These are phyloP conservation scores for Lycodopsis pacificus DNA, from an alignment of 2,797 vertebrate genomes.

Conservation along the genomic window DNA sequence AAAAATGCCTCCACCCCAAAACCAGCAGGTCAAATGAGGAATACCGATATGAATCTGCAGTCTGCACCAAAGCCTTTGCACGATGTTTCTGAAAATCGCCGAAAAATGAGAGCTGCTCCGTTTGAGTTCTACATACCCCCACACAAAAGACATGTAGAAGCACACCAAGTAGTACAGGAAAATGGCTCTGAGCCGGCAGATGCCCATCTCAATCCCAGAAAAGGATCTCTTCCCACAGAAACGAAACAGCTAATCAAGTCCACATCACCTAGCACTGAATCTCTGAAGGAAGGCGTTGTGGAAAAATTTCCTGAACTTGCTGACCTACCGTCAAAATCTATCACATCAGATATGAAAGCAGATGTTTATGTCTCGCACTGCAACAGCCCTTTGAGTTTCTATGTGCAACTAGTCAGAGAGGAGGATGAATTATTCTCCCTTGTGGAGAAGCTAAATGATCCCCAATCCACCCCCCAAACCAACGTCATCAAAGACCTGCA, in stretches of 20 bases:
- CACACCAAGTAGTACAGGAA: not conserved
- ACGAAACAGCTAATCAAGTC: not conserved
- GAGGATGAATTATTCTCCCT: constrained; percentile 84
- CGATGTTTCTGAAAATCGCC: constrained; percentile 24
- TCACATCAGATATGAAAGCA: constrained; percentile 81
- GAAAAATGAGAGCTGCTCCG: constrained; percentile 38
- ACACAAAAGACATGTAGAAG: constrained; percentile 51
- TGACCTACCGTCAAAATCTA: constrained; percentile 80
- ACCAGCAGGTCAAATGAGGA: constrained; percentile 7
- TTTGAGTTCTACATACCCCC: constrained; percentile 67
- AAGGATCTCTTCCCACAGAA: not conserved
- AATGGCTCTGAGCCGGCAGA: constrained; percentile 20
- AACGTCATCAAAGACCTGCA: constrained; percentile 69
- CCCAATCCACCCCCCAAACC: constrained; percentile 39
- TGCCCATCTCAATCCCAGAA: not conserved
- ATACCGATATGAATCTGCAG: constrained; percentile 3
- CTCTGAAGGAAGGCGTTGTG: not conserved
- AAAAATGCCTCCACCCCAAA: constrained; percentile 15
- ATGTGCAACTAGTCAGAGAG: constrained; percentile 87
- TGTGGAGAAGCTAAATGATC: constrained; percentile 86
- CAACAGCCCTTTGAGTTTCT: constrained; percentile 89
- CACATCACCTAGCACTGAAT: constrained; percentile 15
- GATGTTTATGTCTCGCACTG: constrained; percentile 89
- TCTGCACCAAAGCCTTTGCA: constrained; percentile 13
- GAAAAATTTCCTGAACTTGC: constrained; percentile 71